Percentiles rank a stretch among this genome's conserved stretches.
Conservation (phyloP, 2,797 vertebrate genomes). For the Heterohyrax brucei region DNA sequence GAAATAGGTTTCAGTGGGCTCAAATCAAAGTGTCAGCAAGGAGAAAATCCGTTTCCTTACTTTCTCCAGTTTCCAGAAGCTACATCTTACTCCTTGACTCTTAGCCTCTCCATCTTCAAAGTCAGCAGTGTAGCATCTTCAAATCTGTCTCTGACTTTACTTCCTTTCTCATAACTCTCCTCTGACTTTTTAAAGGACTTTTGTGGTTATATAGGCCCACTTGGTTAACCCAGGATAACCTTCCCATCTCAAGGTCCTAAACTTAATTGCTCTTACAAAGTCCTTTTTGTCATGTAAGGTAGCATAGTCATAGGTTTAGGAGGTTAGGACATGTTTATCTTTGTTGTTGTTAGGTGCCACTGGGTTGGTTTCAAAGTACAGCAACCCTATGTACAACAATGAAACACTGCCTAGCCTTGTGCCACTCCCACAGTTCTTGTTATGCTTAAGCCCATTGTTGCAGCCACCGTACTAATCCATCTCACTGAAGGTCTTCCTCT, state of each 20-base stretch:
- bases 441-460: too few relatives aligned
- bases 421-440: too few relatives aligned
- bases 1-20: background rate
- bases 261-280: too few relatives aligned
- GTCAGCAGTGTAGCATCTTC: background rate
- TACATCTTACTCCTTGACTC: background rate
- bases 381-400: background rate
- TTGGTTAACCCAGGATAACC: background rate
- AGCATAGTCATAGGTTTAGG: too few relatives aligned
- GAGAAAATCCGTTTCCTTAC: background rate
- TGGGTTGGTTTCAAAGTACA: background rate
- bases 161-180: background rate
- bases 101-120: background rate
- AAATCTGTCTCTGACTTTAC: background rate
- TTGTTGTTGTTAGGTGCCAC: too few relatives aligned
- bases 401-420: too few relatives aligned
- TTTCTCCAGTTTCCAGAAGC: background rate
- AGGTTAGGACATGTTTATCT: too few relatives aligned
- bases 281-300: too few relatives aligned
- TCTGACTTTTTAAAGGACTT: background rate
- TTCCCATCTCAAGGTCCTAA: background rate
- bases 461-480: too few relatives aligned
- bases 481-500: too few relatives aligned
- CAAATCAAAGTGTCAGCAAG: background rate
- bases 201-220: background rate